A percentile compares a stretch with the other conserved stretches of the same genome.
These are phyloP conservation scores for Maconellicoccus hirsutus DNA, from an alignment of 1,140 invertebrate genomes.

Conservation along the genomic window DNA sequence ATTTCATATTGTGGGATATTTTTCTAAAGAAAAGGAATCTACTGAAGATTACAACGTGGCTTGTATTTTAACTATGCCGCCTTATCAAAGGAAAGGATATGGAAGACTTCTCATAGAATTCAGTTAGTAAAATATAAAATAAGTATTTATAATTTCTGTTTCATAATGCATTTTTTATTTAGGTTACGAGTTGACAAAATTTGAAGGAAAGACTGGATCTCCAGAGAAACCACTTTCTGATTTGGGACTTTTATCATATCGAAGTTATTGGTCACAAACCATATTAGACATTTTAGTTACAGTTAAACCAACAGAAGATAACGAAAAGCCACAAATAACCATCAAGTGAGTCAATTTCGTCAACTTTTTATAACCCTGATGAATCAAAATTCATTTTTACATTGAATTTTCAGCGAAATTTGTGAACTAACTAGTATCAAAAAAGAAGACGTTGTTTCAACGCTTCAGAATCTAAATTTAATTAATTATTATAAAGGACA, in stretches of 20 bases:
- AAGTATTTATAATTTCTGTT: too few species aligned
- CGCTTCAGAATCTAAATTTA: slow-evolving; percentile 90
- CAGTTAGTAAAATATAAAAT: too few species aligned
- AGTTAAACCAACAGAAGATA: slow-evolving; percentile 66
- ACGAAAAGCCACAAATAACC: slow-evolving; percentile 87
- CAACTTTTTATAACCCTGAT: not conserved
- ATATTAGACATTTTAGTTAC: slow-evolving; percentile 81
- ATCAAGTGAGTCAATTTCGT: slow-evolving; percentile 62
- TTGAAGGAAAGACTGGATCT: slow-evolving; percentile 86
- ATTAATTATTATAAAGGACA: slow-evolving; percentile 99
- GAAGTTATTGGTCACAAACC: slow-evolving; percentile 96
- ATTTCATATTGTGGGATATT: slow-evolving; percentile 93
- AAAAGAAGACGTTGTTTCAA: slow-evolving; percentile 98
- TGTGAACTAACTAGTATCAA: slow-evolving; percentile 96
- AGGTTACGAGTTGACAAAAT: slow-evolving; percentile 79
- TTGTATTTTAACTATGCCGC: slow-evolving; percentile 91
- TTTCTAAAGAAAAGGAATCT: slow-evolving; percentile 99
- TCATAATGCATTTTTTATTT: too few species aligned
- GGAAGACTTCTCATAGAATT: slow-evolving; percentile 95
- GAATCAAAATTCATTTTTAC: slow-evolving; percentile 25
- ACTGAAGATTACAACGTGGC: slow-evolving; percentile 96
- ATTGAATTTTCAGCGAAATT: slow-evolving; percentile 70
- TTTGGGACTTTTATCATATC: slow-evolving; percentile 88
- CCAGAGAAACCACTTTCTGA: slow-evolving; percentile 97
- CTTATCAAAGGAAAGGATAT: slow-evolving; percentile 95